Base-by-base conservation (phyloP, 2,797 vertebrate genomes). In the Myoxocephalus aenaeus region DNA sequence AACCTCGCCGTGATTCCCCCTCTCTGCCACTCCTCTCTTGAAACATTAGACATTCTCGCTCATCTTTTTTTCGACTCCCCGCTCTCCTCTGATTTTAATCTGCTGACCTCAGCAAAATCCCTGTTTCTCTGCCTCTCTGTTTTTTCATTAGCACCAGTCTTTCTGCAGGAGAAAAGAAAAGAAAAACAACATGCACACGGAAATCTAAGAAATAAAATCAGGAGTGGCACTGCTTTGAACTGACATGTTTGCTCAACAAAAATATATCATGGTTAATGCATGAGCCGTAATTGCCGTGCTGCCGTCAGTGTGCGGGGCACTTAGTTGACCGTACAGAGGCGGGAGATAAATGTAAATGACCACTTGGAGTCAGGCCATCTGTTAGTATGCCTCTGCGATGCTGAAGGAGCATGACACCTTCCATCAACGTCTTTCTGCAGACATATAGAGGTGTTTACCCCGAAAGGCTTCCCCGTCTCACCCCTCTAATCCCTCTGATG, bases 211-310 rank as follows among this genome's bases (percentile, higher is more conserved):
- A 51, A 3, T 63, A 25, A 76, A 82, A 77, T 73, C 34, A 27
- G 73, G 25, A 25, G 20, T 57, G 70, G 53, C 42, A 6, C 65
- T 77, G 78, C 53, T 87, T 76, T 65, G 32, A 63, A 83, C 73
- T 85, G 88, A 81, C 71, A 70, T 88, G 87, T 89, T 90, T 89
- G 71, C 74, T 73, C 64, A 87, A 84, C 81, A 86, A 74, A 86
- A 64, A 61, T 61, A 40, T 11, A 70, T 78, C 70, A 90, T 90
- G 86, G 20, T 86, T 92, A 81, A 92, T 91, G 81, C 88, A 91
- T 90, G 85, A 90, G 79, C 73, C 50, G 70, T 88, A 90, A 90
- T 90, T 87, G 79, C 82, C 5, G 13, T 0, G 51, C 25, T 53
- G 81, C 84, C 87, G 89, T 90, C 85, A 72, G 57, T 1, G 69